Evolutionary conservation across 2,888 invertebrate species (phyloP), one percentile per base, ranked within the genome.

Genomic region (Cryptophagus acutangulus): DNA sequence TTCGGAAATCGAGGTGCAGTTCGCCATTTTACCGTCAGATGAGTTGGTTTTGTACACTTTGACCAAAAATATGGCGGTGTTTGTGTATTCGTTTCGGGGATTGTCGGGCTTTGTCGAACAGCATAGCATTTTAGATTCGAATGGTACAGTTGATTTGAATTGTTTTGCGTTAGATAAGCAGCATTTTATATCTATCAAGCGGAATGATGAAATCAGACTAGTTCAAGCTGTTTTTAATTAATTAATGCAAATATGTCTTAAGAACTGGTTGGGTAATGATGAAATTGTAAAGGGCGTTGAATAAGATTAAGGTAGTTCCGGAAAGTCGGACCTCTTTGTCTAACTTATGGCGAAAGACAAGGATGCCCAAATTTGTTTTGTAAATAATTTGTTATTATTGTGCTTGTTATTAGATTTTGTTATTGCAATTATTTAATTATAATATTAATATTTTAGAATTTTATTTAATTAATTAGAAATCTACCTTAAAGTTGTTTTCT

Each of bases 11-110:
- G 59, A 67, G 41, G 51, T 72, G 3, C 59, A 63, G 42, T 73
- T 74, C 40, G 49, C 63, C 3, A 36, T 62, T 4, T 47, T 74
- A n/a, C 58, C 66, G 1, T 66, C 71, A 0, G 48, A 66, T 8
- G 74, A 75, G 53, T 55, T 75, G 16, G 52, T 74, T 10, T 49
- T 75, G 1, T 70, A 71, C 42, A 52, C 71, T 1, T 48, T 69
- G 29, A 70, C 70, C 1, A 59, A 64, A 10, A 61, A 62, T 40
- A 62, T 70, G 43, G 62, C 72, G 2, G 52, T 74, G 13, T 52
- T 62, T 4, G 58, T 73, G 16, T 74, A 70, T 51, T 59, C 64
- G 33, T 71, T 71, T 36, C 59, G 65, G 41, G 75, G 74, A 1
- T 58, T 71, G 5, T 52, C 61, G 17, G 71, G 71, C 3, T 74